Evolutionary conservation across 2,888 invertebrate species (phyloP), one percentile per base, ranked within the genome.

Genomic region (Perdita meconis): DNA sequence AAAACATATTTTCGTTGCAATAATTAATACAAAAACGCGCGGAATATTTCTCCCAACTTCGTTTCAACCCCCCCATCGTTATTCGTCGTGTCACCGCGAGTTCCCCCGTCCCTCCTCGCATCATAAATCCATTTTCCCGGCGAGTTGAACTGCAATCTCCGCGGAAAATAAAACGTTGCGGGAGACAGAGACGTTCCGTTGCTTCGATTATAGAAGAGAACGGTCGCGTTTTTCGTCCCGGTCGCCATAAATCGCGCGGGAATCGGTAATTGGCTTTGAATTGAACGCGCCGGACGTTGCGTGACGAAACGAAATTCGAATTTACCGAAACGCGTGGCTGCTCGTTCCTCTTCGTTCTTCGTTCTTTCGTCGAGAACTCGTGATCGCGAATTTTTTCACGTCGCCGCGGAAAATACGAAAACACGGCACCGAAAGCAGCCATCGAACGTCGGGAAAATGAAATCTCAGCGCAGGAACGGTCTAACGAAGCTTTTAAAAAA

Each of bases 61-160:
- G 47, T 8, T 47, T 47, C 19, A 19, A 16, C 47, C 51, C 50
- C 59, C 38, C 12, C 36, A 10, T 19, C 36, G 47, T 67, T 36
- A 47, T 59, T 38, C 57, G 50, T 16, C 19, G 16, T 16, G 57
- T 1, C 38, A 4, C 51, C 36, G 6, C 8, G 22, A 12, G 53
- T 69, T 53, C 42, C 50, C 40, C 38, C 36, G 12, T 38, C 30
- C n/a, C 56, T 10, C 47, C 56, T 10, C 47, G 57, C 51, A 57
- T 74, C 74, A 59, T 74, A 74, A 74, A 74, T 74, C 72, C 71
- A 57, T 74, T 74, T 47, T 38, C 38, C 38, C 26, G 53, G 57
- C 71, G 74, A 57, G 74, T 22, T 40, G 63, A 63, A 71, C 64
- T 70, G 73, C 71, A 70, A 74, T 74, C 56, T 50, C 70, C 63